Conservation (phyloP, 2,888 invertebrate genomes). For the Cheilosia scutellata region DNA sequence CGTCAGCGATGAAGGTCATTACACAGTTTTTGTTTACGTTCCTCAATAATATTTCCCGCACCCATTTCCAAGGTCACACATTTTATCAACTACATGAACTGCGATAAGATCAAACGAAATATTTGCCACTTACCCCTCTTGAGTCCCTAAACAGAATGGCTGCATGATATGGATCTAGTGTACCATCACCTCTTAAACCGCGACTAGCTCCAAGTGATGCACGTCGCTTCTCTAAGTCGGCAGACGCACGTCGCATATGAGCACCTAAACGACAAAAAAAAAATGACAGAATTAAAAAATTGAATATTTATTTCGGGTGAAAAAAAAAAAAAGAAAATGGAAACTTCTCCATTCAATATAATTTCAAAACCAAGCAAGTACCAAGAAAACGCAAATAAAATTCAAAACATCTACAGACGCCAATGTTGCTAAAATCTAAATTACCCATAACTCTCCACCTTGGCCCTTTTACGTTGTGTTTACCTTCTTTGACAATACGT, state of each 20-base stretch:
- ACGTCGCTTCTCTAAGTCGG: slow-evolving; percentile 91
- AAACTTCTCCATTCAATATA: background rate
- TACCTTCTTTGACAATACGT: slow-evolving; percentile 90
- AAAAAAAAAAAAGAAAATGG: no score
- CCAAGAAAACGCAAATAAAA: slow-evolving; percentile 58
- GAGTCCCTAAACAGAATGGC: slow-evolving; percentile 96
- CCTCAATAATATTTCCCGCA: background rate
- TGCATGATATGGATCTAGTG: slow-evolving; percentile 93
- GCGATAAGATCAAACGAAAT: slow-evolving; percentile 8
- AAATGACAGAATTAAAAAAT: slow-evolving; percentile 67
- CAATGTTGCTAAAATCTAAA: slow-evolving; percentile 23
- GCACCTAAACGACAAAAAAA: slow-evolving; percentile 87
- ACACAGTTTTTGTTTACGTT: background rate
- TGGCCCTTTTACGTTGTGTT: slow-evolving; percentile 46
- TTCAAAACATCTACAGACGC: slow-evolving; percentile 15
- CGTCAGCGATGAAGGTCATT: slow-evolving; percentile 1
- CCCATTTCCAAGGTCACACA: background rate
- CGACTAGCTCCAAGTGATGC: slow-evolving; percentile 89
- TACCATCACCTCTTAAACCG: slow-evolving; percentile 87
- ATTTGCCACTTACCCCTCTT: slow-evolving; percentile 90
- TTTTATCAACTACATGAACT: background rate
- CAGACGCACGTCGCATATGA: slow-evolving; percentile 90
- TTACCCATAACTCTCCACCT: slow-evolving; percentile 37
- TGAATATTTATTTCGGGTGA: slow-evolving; percentile 19
- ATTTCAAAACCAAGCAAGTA: slow-evolving; percentile 78